Evolutionary conservation across 2,797 vertebrate species (phyloP).

Genomic region (Nasua narica): DNA sequence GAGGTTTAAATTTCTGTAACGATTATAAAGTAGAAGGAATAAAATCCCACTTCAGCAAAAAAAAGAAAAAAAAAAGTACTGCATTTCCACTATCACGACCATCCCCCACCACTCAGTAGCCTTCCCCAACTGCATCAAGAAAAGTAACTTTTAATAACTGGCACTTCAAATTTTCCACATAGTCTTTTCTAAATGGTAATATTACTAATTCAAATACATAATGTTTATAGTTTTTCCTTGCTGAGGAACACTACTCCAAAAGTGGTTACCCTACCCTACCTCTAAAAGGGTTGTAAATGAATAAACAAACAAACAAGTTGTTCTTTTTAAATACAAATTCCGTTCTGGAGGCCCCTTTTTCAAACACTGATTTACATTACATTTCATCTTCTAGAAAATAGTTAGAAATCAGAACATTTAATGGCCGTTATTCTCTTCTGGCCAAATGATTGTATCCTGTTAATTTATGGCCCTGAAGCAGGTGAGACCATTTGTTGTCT

Average conservation of each 20-base stretch:
- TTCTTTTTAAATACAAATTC: constrained; percentile 77
- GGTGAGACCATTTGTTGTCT: constrained; percentile 49
- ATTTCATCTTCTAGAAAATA: constrained; percentile 63
- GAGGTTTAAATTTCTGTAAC: constrained; percentile 99
- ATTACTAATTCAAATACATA: constrained; percentile 80
- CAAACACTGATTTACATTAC: constrained; percentile 72
- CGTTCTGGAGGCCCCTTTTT: constrained; percentile 74
- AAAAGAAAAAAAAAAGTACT: constrained; percentile 81
- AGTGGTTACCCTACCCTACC: constrained; percentile 63
- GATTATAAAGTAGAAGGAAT: constrained; percentile 92
- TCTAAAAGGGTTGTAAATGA: constrained; percentile 74
- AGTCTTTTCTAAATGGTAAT: constrained; percentile 81
- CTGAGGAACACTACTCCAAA: constrained; percentile 67
- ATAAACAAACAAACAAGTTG: constrained; percentile 8
- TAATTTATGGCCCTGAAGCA: constrained; percentile 60
- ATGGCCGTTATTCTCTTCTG: constrained; percentile 56
- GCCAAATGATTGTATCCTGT: constrained; percentile 28
- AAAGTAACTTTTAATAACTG: constrained; percentile 82
- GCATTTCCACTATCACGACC: constrained; percentile 78
- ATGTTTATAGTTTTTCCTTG: constrained; percentile 75
- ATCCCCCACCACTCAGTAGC: constrained; percentile 62
- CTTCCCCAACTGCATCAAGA: constrained; percentile 68
- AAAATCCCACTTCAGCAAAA: constrained; percentile 99
- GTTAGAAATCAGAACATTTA: constrained; percentile 64
- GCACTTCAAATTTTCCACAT: constrained; percentile 79